Conservation (phyloP, 2,888 invertebrate genomes). For the Hofmannophila pseudospretella region DNA sequence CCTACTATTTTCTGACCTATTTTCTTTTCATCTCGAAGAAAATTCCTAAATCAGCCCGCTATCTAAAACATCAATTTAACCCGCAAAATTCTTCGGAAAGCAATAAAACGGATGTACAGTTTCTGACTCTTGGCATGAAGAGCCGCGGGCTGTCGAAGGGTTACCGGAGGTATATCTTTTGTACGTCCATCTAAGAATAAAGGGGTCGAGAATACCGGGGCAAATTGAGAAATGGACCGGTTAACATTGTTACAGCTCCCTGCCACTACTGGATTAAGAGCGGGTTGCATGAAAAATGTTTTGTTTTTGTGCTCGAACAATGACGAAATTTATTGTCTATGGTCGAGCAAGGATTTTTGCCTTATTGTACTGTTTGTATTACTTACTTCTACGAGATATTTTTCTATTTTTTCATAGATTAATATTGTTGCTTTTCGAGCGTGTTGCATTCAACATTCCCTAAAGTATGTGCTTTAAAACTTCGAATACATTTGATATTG, state of each 20-base stretch:
- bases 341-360: not conserved
- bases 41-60: slow-evolving; percentile 2
- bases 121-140: slow-evolving; percentile 36
- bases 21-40: slow-evolving; percentile 2
- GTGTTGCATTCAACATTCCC: no score
- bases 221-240: slow-evolving; percentile 78
- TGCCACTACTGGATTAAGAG: slow-evolving; percentile 51
- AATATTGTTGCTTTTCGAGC: no score
- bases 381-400: no score
- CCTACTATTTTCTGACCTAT: no score
- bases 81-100: slow-evolving; percentile 43
- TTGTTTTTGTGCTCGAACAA: slow-evolving; percentile 46
- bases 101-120: slow-evolving; percentile 57
- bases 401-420: no score
- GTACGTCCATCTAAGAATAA: slow-evolving; percentile 60
- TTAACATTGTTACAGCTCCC: slow-evolving; percentile 72
- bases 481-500: no score
- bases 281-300: slow-evolving; percentile 65
- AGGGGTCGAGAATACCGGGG: slow-evolving; percentile 49
- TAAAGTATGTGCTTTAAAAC: no score
- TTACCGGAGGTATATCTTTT: slow-evolving; percentile 47
- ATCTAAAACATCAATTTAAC: slow-evolving; percentile 11
- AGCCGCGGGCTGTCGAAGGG: slow-evolving; percentile 63
- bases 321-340: slow-evolving; percentile 28
- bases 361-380: no score